Evolutionary conservation across 2,888 invertebrate genomes (phyloP), one percentile per base, ranked within the genome.

Genomic region (Anticlea derivata): DNA sequence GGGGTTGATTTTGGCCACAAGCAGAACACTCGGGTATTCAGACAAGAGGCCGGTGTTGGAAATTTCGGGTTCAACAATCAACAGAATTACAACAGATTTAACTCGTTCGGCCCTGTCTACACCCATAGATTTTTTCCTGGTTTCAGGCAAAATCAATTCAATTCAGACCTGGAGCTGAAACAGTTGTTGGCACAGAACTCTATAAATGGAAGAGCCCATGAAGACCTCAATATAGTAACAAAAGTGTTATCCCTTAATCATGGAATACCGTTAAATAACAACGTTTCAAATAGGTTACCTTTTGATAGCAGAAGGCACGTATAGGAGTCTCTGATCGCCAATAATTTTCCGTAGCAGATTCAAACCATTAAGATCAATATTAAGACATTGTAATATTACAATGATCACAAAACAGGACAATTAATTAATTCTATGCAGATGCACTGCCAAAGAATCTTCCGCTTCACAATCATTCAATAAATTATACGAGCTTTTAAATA

Each of bases 221-320:
- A 96, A 74, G 96, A 96, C 80, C 86, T 96, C 40, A 95, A 95
- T 74, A 95, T 96, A 67, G 95, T 96, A 24, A 94, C 95, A 34
- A 96, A 96, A 86, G 95, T 96, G 52, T 83, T 96, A 66, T 95
- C 96, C 5, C 83, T 96, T 46, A 96, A 96, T 79, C 96, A 96
- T 68, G 94, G 94, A 37, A 88, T 94, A n/a, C 71, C 92, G 5
- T 68, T 92, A 0, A 84, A 85, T 56, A 83, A 82, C 48, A 78
- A 80, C 46, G 71, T 90, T 12, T 83, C 82, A 8, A 86, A 89
- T 53, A 80, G 86, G 61, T 66, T 86, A 56, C 76, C 80, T 24
- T 91, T 89, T 61, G 90, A 90, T 45, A 87, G 80, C 46, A 74
- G 89, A 61, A 79, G 85, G 61, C 80, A 83, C 47, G 73, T 83